Evolutionary conservation across 2,888 invertebrate genomes (phyloP), one percentile per base, ranked within the genome.

Genomic region (Calephelis perditalis): DNA sequence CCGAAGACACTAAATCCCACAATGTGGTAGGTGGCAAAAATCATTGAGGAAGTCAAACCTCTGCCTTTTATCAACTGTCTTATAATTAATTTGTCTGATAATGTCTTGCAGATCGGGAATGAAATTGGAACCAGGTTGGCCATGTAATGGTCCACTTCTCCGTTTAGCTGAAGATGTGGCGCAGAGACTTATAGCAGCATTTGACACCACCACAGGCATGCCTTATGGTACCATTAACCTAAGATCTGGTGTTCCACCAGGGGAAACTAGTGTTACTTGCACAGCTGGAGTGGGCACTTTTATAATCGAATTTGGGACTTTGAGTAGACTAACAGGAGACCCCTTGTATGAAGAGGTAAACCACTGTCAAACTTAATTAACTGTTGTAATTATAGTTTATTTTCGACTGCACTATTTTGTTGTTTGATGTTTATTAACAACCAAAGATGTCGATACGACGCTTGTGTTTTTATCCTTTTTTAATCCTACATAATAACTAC

Each of bases 281-380:
- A 99, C 99, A 0, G 99, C 99, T 11, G 98, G 99, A 1, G 97
- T 99, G 49, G 99, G 99, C 0, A 99, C 99, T 3, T 99, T 97
- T 80, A 94, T 99, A 47, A 91, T 99, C 12, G 99, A 99, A 84
- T 99, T 99, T 91, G 99, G 98, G 1, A 95, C 99, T 0, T 88
- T 99, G 7, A 97, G 97, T 71, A 92, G 98, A 64, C 92, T 99
- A 0, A 99, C 99, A 7, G 99, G 98, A 5, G 96, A 98, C 87
- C 96, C 97, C 0, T 89, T 98, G 44, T 99, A 98, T 91, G 99
- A 99, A 91, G 96, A 97, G 91, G 94, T 94, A 60, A 63, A 43
- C 60, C 55, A 6, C 15, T 44, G 26, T 7, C 45, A 45, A 10
- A 57, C 35, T 45, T 55, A 43, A 26, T 11, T 55, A 37, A 46